Evolutionary conservation across 2,113 vertebrate genomes (phyloP), one percentile per base, ranked within the genome.

Genomic region (Chrysemys picta): DNA sequence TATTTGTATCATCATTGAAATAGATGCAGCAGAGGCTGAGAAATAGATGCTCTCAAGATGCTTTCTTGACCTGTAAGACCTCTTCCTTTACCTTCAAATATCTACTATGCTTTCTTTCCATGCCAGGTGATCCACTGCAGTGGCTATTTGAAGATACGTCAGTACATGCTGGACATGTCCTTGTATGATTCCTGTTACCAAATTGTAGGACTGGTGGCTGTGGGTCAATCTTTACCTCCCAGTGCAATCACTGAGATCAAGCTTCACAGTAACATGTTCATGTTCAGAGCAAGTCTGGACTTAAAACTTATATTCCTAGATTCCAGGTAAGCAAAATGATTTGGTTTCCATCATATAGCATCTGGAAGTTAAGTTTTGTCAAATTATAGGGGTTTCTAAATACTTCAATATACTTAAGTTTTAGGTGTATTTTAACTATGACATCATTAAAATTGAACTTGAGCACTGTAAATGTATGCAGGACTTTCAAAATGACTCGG

Each of bases 201-300:
- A 98, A 99, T 99, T 1, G 98, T 99, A 76, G 99, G 99, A 75
- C 98, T 99, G 95, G 99, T 99, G 98, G 99, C 99, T 0, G 99
- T 99, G 76, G 99, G 99, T 22, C 99, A 99, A 76, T 99, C 99
- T 0, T 95, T 99, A 85, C 99, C 99, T 0, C 99, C 99, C 90
- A 99, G 99, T 25, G 99, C 99, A n/a, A 98, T 99, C 97, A 99
- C 99, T 0, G 99, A 99, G 98, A 99, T 99, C 97, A 99, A 99
- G 95, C 99, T 99, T 47, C 98, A 99, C 96, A 99, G 99, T 53
- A 99, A 99, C 97, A 99, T 99, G 99, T 99, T 99, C 92, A 99
- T 99, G 99, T 99, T 99, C 97, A 98, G 99, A 78, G 99, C 99
- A 85, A 99, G 99, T 76, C 98, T 99, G 38, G 99, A 99, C 91